Percentiles rank a stretch among this genome's conserved stretches.
These are phyloP conservation scores for Chaetodon auriga DNA, from an alignment of 2,113 vertebrate species.

Conservation along the genomic window DNA sequence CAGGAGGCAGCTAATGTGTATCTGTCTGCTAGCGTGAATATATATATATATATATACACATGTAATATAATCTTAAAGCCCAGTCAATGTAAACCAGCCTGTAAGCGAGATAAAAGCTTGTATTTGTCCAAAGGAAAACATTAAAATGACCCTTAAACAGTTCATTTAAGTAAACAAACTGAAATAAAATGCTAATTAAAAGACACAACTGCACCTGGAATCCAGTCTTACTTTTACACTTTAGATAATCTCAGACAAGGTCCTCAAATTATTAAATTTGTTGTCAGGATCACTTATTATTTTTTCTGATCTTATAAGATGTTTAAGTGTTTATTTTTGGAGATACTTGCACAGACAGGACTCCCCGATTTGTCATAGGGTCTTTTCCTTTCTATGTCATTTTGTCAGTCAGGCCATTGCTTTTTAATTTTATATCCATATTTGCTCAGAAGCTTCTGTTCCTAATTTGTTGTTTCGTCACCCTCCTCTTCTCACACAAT, in stretches of 20 bases:
- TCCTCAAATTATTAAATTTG: not conserved
- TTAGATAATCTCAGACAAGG: not conserved
- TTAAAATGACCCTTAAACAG: not conserved
- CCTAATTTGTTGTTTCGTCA: conserved; percentile 26
- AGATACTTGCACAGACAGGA: not conserved
- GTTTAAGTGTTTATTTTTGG: not conserved
- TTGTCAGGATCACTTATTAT: not conserved
- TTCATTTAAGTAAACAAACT: not conserved
- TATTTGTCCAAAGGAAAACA: not conserved
- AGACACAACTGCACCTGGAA: not conserved
- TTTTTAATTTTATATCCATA: conserved; percentile 22
- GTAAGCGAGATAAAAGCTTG: not conserved
- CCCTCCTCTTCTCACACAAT: conserved; percentile 20
- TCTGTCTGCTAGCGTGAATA: not conserved
- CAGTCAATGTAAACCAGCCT: not conserved
- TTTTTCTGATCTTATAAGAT: not conserved
- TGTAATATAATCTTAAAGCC: too few species aligned
- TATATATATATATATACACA: too few species aligned
- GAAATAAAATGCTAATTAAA: not conserved
- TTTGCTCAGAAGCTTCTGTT: conserved; percentile 43
- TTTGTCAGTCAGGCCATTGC: conserved; percentile 46
- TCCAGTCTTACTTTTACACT: not conserved
- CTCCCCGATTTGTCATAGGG: not conserved
- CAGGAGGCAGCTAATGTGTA: not conserved
- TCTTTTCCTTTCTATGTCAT: conserved; percentile 5